Percentiles rank a stretch among this genome's conserved stretches.
Conservation (phyloP, 2,113 vertebrate species). For the Vidua macroura region DNA sequence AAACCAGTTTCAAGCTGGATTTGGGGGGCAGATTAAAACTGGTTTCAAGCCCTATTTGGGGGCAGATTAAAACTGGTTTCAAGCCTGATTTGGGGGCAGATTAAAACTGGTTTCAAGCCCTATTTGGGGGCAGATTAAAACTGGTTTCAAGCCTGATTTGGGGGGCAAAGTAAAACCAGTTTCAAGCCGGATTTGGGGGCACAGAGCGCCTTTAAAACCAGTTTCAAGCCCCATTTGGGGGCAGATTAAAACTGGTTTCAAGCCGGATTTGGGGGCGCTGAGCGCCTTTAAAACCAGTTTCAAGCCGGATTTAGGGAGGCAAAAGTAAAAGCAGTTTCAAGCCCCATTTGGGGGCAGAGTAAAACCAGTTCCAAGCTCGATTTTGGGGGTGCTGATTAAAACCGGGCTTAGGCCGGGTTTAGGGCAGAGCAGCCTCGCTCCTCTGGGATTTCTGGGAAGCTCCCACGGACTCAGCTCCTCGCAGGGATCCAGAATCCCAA, state of each 20-base stretch:
- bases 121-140: neutral
- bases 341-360: too few relatives aligned
- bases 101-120: neutral
- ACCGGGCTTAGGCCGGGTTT: neutral
- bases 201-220: neutral
- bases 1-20: neutral
- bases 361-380: too few relatives aligned
- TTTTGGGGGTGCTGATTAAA: neutral
- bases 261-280: accelerated
- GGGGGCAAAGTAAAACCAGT: too few relatives aligned
- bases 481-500: neutral
- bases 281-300: neutral
- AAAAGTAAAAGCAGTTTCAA: too few relatives aligned
- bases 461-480: neutral
- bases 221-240: too few relatives aligned
- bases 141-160: neutral
- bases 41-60: neutral
- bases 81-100: accelerated
- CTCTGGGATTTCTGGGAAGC: neutral
- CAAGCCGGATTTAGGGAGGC: neutral
- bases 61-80: too few relatives aligned
- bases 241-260: neutral
- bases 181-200: accelerated
- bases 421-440: neutral
- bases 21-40: neutral